Conservation (phyloP, 2,113 vertebrate species). For the Alexandromys fortis region DNA sequence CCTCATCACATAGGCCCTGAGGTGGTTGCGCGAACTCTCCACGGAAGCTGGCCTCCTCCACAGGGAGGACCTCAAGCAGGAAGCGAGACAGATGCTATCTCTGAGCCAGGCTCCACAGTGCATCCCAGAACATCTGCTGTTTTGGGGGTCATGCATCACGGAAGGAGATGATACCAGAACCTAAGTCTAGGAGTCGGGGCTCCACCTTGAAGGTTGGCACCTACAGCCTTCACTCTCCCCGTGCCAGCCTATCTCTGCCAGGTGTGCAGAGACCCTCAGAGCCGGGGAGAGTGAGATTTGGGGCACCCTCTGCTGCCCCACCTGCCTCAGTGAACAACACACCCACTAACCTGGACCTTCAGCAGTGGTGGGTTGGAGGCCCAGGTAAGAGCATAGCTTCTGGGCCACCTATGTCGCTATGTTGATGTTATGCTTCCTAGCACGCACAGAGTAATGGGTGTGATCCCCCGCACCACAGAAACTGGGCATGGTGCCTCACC, state of each 20-base stretch:
- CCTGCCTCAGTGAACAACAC: background rate
- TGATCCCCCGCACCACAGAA: background rate
- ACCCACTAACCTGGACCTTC: background rate
- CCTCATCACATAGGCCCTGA: background rate
- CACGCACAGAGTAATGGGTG: background rate
- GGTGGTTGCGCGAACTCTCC: background rate
- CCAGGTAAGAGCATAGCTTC: background rate
- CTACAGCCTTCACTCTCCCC: background rate
- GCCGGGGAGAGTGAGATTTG: background rate
- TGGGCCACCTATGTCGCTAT: rapidly evolving
- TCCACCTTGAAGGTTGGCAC: background rate
- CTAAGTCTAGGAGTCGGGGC: background rate
- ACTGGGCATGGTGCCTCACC: background rate
- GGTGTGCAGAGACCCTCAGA: background rate
- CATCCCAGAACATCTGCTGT: background rate
- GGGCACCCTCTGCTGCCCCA: too few relatives aligned
- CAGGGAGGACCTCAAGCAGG: background rate
- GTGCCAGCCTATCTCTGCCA: background rate
- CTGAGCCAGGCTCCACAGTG: background rate
- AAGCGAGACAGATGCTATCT: background rate
- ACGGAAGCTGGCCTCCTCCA: background rate
- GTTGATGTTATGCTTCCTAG: too few relatives aligned
- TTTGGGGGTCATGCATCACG: background rate
- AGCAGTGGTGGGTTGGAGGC: background rate
- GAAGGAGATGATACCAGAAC: background rate